Evolutionary conservation across 1,140 invertebrate species (phyloP).

Genomic region (Scaptomyza pallida): DNA sequence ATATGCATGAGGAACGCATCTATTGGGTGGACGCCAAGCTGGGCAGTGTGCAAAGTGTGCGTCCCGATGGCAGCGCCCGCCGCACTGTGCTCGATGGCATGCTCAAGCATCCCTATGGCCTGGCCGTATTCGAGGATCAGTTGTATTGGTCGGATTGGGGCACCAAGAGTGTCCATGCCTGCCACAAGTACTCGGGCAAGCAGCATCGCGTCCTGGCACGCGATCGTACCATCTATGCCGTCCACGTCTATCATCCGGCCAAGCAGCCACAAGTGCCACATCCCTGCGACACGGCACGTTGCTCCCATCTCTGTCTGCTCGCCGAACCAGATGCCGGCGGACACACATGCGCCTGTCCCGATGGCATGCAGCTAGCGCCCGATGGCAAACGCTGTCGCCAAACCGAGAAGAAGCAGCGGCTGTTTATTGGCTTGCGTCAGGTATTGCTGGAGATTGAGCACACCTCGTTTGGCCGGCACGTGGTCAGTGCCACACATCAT

Average conservation of each 20-base stretch:
- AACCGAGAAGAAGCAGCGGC: conserved; percentile 82
- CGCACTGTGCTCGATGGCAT: conserved; percentile 86
- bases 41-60: conserved; percentile 90
- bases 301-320: conserved; percentile 93
- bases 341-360: conserved; percentile 91
- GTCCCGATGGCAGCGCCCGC: conserved; percentile 90
- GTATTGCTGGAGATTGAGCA: conserved; percentile 84
- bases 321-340: conserved; percentile 85
- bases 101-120: conserved; percentile 90
- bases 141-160: conserved; percentile 95
- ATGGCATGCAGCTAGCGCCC: conserved; percentile 86
- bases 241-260: conserved; percentile 89
- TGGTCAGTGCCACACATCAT: conserved; percentile 55
- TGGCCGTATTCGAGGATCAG: conserved; percentile 94
- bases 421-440: conserved; percentile 82
- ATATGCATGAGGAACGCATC: conserved; percentile 91
- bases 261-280: conserved; percentile 86
- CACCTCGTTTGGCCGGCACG: conserved; percentile 84
- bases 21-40: conserved; percentile 92
- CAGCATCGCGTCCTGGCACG: conserved; percentile 85
- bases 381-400: conserved; percentile 86
- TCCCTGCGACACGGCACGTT: conserved; percentile 88
- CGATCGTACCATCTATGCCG: conserved; percentile 86
- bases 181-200: conserved; percentile 89
- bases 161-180: conserved; percentile 87